These are phyloP conservation scores for Lepidochitona cinerea DNA, from an alignment of 2,888 invertebrate species.

Conservation along the genomic window DNA sequence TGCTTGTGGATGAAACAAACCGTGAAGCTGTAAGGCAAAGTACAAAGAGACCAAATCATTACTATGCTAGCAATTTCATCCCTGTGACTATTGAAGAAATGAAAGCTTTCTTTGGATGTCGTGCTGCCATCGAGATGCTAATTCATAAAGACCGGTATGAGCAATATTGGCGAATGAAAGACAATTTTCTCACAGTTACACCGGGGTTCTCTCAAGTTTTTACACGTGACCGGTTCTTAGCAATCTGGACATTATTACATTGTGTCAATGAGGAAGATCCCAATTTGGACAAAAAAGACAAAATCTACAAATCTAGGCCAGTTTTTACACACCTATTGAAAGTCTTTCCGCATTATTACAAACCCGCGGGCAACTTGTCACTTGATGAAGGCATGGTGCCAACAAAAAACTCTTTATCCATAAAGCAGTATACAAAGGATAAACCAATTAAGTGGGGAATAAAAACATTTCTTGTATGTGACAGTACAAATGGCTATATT, in stretches of 20 bases:
- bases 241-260: slow-evolving; percentile 24
- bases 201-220: slow-evolving; percentile 26
- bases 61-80: slow-evolving; percentile 13
- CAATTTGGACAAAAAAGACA: slow-evolving; percentile 19
- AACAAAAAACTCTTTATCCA: slow-evolving; percentile 14
- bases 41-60: slow-evolving; percentile 8
- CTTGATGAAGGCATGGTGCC: slow-evolving; percentile 28
- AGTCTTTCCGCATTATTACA: slow-evolving; percentile 18
- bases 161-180: slow-evolving; percentile 17
- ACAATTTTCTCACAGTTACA: slow-evolving; percentile 20
- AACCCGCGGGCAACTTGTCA: slow-evolving; percentile 14
- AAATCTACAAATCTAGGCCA: slow-evolving; percentile 25
- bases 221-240: slow-evolving; percentile 19
- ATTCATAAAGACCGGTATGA: slow-evolving; percentile 18
- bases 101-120: slow-evolving; percentile 24
- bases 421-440: slow-evolving; percentile 24
- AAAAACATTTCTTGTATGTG: slow-evolving; percentile 23
- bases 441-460: slow-evolving; percentile 19
- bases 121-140: slow-evolving; percentile 19
- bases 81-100: slow-evolving; percentile 15
- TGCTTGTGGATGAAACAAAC: neutral
- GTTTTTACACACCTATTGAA: slow-evolving; percentile 13
- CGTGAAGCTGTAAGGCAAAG: neutral
- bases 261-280: slow-evolving; percentile 23
- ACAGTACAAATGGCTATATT: slow-evolving; percentile 16